These are phyloP conservation scores for Hyphantria cunea DNA, from an alignment of 1,140 invertebrate species.

Conservation along the genomic window DNA sequence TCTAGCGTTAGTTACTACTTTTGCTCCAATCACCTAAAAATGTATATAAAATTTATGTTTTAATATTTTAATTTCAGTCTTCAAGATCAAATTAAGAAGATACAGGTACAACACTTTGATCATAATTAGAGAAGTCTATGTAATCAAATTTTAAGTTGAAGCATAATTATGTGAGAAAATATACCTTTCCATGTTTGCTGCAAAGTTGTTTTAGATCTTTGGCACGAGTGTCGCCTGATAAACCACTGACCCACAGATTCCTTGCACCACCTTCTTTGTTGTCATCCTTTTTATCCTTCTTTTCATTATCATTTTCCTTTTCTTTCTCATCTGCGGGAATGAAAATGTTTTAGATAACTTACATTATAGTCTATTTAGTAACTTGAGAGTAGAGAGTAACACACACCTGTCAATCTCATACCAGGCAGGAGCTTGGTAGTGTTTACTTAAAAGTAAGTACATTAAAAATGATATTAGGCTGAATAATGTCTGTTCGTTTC, in stretches of 20 bases:
- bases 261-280: slow-evolving; percentile 77
- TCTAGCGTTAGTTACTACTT: slow-evolving; percentile 97
- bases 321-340: slow-evolving; percentile 64
- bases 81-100: too few species aligned
- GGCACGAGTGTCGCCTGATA: slow-evolving; percentile 93
- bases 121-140: too few species aligned
- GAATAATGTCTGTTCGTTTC: too few species aligned
- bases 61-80: neutral
- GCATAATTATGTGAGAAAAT: neutral
- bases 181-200: slow-evolving; percentile 93
- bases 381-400: too few species aligned
- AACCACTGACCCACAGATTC: slow-evolving; percentile 96
- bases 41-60: too few species aligned
- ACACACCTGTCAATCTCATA: too few species aligned
- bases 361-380: too few species aligned
- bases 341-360: neutral
- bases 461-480: too few species aligned
- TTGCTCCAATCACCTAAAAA: slow-evolving; percentile 91
- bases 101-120: too few species aligned
- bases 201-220: slow-evolving; percentile 96
- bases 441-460: too few species aligned
- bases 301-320: slow-evolving; percentile 64
- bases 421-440: too few species aligned
- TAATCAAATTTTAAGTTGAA: too few species aligned
- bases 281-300: slow-evolving; percentile 73